Percentiles rank a stretch among this genome's conserved stretches.
Conservation (phyloP, 2,797 vertebrate species). For the Emys orbicularis region DNA sequence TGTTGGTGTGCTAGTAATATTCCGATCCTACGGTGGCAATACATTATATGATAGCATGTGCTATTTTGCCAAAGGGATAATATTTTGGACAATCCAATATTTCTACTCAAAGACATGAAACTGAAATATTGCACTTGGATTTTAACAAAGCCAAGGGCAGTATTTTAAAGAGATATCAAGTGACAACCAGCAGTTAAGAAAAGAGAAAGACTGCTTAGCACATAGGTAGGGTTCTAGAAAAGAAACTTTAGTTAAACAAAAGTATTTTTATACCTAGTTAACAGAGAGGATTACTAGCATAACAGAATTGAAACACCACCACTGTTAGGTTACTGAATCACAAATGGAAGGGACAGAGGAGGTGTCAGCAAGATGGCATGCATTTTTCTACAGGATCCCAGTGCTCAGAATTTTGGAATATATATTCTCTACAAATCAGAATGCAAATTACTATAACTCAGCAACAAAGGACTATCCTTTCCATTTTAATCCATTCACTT, state of each 20-base stretch:
- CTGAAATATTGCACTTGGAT: background rate
- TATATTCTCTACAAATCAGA: constrained; percentile 17
- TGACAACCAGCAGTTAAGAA: constrained; percentile 29
- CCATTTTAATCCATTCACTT: constrained; percentile 38
- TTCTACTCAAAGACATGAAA: background rate
- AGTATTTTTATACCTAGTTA: constrained; percentile 1
- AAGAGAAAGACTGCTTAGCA: background rate
- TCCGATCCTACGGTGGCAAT: background rate
- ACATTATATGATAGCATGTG: background rate
- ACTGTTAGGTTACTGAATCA: background rate
- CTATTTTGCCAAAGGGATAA: background rate
- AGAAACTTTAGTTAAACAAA: constrained; percentile 50
- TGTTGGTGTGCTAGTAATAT: background rate
- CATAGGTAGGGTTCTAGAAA: constrained; percentile 34
- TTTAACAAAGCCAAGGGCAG: background rate
- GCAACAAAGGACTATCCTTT: background rate
- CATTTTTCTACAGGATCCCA: background rate
- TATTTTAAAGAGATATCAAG: constrained; percentile 19
- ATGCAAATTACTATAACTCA: background rate
- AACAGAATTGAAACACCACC: background rate
- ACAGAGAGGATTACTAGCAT: background rate
- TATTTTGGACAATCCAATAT: background rate
- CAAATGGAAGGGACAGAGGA: background rate
- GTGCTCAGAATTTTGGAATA: constrained; percentile 10
- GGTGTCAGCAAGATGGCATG: constrained; percentile 7